Evolutionary conservation across 2,797 vertebrate genomes (phyloP), one percentile per base, ranked within the genome.

Genomic region (Darevskia nairensis): DNA sequence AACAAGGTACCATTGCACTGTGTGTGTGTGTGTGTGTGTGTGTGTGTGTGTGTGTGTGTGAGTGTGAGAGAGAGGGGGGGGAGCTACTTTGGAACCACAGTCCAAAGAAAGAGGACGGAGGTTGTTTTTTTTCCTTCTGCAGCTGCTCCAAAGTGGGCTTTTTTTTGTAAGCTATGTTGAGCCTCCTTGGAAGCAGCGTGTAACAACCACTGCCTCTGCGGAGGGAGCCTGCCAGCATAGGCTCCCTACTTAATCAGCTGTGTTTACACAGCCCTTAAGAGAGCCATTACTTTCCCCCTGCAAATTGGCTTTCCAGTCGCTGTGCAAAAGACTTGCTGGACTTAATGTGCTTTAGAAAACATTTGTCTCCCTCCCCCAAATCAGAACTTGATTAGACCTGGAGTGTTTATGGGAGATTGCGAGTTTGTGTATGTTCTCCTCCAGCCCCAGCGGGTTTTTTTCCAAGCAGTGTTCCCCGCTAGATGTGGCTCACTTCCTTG

Each of bases 201-300:
- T 23, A 29, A 15, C 25, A 80, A 32, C 8, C 84, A 32, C 8
- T 84, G 66, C 80, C 25, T 6, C 8, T 0, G 11, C 4, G 32
- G 25, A 27, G 7, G 10, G 15, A 35, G 15, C 39, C 27, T 50
- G 64, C 46, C 39, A 61, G 17, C 4, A 2, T 4, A 3, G 17
- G 35, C 44, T 83, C 27, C 75, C 9, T 8, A 19, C 9, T 29
- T 25, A 29, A 35, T 84, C 82, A 74, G 64, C 75, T 35, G 66
- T 82, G 66, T 86, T 90, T 88, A 88, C 7, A 35, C 25, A 71
- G 27, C 0, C 17, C 79, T 80, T 72, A 82, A 85, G 64, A 85
- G 72, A 82, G 79, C 27, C 77, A 72, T 80, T 66, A 90, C 8
- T 84, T 50, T 61, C n/a, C 19, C 27, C 21, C 77, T 9, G 76